phyloP scores from a whole-genome alignment of 2,888 invertebrate genomes.

The Frankliniella fusca region DNA sequence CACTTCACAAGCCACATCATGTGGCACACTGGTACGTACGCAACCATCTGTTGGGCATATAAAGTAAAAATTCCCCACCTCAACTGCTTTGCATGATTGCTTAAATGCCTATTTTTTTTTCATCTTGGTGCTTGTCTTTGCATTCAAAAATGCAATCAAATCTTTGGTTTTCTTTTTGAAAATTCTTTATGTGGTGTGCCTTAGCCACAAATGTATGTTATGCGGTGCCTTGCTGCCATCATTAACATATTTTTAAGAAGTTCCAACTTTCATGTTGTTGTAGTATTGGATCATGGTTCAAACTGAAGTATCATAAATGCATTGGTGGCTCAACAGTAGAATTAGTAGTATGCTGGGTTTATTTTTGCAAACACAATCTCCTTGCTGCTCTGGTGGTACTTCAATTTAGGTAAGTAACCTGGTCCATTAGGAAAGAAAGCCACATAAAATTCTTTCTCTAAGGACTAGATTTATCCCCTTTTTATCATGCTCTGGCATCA shows the following conservation, averaged over 20 bases:
- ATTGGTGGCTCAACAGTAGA: constrained; percentile 1
- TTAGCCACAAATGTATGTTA: background rate
- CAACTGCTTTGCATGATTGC: constrained; percentile 17
- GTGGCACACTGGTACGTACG: constrained; percentile 54
- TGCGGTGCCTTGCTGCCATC: too few species aligned
- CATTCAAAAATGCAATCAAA: background rate
- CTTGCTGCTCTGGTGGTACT: background rate
- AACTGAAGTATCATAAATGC: background rate
- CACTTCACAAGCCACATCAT: constrained; percentile 54
- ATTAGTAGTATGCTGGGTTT: constrained; percentile 3
- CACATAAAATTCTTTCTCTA: background rate
- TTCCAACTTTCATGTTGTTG: too few species aligned
- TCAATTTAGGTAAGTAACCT: background rate
- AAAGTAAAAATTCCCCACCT: background rate
- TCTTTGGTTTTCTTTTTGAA: too few species aligned
- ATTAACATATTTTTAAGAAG: too few species aligned
- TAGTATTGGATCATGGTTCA: too few species aligned
- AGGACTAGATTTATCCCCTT: background rate
- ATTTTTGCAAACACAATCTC: background rate
- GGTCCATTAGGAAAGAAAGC: background rate
- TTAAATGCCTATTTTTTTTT: constrained; percentile 31
- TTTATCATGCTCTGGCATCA: background rate
- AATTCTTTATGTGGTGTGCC: too few species aligned
- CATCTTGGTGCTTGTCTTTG: background rate
- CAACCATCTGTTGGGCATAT: background rate